Percentiles rank a stretch among this genome's conserved stretches.
Conservation (phyloP, 2,797 vertebrate genomes). For the Buceros bicornis region DNA sequence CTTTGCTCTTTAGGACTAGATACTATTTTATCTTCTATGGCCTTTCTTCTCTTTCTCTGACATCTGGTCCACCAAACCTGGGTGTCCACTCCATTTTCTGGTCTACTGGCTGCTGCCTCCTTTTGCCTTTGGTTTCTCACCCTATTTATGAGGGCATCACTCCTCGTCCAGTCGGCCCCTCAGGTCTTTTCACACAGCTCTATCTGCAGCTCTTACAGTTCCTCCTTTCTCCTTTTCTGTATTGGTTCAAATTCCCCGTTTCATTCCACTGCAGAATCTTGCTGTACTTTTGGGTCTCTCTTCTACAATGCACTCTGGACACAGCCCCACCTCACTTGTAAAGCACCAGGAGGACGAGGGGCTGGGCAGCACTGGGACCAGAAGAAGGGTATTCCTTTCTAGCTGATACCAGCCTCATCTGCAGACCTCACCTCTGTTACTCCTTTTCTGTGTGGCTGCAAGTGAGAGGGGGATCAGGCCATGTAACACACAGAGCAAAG, state of each 20-base stretch:
- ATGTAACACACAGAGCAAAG: not conserved
- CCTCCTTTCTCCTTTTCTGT: not conserved
- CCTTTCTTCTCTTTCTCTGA: not conserved
- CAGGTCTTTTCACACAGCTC: not conserved
- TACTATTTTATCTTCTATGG: not conserved
- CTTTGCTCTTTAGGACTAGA: not conserved
- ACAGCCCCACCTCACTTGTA: not conserved
- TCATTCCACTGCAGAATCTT: not conserved
- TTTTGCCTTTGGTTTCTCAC: not conserved
- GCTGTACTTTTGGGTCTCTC: not conserved
- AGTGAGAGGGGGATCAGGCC: not conserved
- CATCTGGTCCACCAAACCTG: not conserved
- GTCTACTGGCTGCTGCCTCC: not conserved
- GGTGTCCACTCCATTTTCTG: not conserved
- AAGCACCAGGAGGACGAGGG: fast-evolving
- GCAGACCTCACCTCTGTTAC: not conserved
- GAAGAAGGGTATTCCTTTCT: not conserved
- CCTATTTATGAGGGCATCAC: not conserved
- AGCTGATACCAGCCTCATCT: not conserved
- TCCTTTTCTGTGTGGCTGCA: not conserved
- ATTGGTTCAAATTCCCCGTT: not conserved
- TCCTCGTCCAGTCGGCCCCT: not conserved
- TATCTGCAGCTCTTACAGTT: not conserved
- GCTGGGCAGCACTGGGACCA: not conserved
- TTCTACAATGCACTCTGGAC: not conserved